Evolutionary conservation across 2,888 invertebrate genomes (phyloP).

Genomic region (Eutolmus rufibarbis): DNA sequence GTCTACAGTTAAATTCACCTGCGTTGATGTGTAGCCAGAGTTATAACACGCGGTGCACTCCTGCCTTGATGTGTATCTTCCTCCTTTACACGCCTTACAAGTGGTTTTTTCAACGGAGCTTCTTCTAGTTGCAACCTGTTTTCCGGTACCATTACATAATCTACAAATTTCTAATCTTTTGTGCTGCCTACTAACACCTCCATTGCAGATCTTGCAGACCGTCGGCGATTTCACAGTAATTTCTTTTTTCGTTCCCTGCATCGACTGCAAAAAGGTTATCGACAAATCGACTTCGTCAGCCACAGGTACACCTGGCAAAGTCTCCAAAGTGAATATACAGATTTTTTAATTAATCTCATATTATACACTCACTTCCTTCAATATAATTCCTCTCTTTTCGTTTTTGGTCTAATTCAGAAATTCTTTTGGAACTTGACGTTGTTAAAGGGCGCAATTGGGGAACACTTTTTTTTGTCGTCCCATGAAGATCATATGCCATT

Average conservation of each 20-base stretch:
- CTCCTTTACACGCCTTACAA: constrained; percentile 57
- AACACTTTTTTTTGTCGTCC: constrained; percentile 49
- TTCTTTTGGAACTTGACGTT: neutral
- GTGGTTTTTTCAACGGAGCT: constrained; percentile 50
- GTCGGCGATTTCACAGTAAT: constrained; percentile 53
- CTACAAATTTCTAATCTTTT: constrained; percentile 55
- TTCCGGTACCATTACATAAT: constrained; percentile 58
- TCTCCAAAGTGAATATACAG: neutral
- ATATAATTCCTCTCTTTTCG: neutral
- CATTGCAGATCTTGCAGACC: constrained; percentile 57
- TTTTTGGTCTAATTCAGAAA: neutral
- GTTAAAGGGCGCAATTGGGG: neutral
- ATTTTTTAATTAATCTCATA: neutral
- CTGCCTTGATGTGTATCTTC: constrained; percentile 54
- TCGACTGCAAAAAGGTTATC: constrained; percentile 56
- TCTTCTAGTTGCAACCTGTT: constrained; percentile 52
- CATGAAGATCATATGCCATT: constrained; percentile 63
- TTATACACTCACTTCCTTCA: neutral
- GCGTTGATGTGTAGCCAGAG: constrained; percentile 31
- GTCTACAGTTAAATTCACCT: constrained; percentile 41
- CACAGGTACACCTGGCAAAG: neutral
- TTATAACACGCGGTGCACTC: constrained; percentile 56
- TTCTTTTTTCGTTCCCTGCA: constrained; percentile 56
- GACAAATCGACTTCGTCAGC: constrained; percentile 51
- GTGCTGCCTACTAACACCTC: constrained; percentile 53